Base-by-base conservation (phyloP, 2,113 vertebrate species). In the Trematomus loennbergii region DNA sequence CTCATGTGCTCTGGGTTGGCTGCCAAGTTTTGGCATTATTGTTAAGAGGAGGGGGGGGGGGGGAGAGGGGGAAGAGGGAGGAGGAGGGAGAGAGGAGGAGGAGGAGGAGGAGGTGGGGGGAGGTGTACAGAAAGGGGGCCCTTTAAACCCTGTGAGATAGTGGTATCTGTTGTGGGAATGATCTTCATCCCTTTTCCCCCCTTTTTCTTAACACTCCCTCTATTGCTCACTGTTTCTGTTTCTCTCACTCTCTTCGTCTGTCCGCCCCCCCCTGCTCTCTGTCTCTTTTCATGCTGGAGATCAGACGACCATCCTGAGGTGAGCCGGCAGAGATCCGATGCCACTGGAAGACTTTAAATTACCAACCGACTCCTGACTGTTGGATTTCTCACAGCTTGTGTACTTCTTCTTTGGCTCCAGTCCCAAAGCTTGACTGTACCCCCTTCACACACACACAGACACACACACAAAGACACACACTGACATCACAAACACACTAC, bases 1-100 rank as follows among this genome's bases (percentile, higher is more conserved):
- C 94, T 94, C 90, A 86, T 91, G 80, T 81, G 86, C 82, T 53
- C 29, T 79, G 92, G 83, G 89, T 94, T 78, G 83, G 91, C 89
- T 95, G 95, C 95, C 95, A 96, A 95, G 93, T 93, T 95, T 94
- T 92, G 89, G 91, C 92, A 94, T 95, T 91, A 92, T 91, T 88
- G 81, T 83, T 86, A 85, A 68, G 75, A 73, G 46, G 78, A 66
- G 72, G 71, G 49, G 78, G 57, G 9, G 58, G 17, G 43, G 20
- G 22, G 25, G 65, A 9, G 62, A 52, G 54, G 59, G 60, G n/a
- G 53, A 55, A 25, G 63, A 48, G 49, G 61, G 69, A 33, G 12
- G 40, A 33, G 25, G 64, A 36, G 33, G 15, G 63, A 48, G 49
- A 59, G 69, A 33, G 12, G 40, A 33, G 25, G 64, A 36, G 33